These are phyloP conservation scores for Thymelicus acteon DNA, from an alignment of 2,888 invertebrate genomes.

Conservation along the genomic window DNA sequence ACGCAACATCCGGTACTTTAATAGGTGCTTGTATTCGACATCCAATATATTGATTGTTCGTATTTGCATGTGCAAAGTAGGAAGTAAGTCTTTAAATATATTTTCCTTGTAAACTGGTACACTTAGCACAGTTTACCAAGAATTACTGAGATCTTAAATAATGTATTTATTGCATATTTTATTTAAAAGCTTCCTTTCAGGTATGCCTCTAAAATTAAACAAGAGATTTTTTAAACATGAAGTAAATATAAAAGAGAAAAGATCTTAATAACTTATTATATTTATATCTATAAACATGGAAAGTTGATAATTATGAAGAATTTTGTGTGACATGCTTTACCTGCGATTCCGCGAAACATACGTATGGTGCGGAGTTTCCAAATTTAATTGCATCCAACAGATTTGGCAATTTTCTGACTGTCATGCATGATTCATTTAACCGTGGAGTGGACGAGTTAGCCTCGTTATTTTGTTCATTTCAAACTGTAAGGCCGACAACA, in stretches of 20 bases:
- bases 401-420: constrained; percentile 38
- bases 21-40: constrained; percentile 3
- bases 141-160: not conserved
- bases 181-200: too few relatives aligned
- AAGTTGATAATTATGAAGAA: not conserved
- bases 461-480: constrained; percentile 25
- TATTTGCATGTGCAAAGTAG: constrained; percentile 2
- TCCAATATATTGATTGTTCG: constrained; percentile 11
- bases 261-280: not conserved
- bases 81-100: constrained; percentile 1
- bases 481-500: constrained; percentile 15
- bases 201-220: too few relatives aligned
- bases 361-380: constrained; percentile 43
- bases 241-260: not conserved
- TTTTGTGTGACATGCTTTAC: constrained; percentile 2
- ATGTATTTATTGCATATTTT: too few relatives aligned
- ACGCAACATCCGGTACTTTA: constrained; percentile 16
- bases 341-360: constrained; percentile 7
- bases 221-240: too few relatives aligned
- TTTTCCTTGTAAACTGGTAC: not conserved
- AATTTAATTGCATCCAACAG: constrained; percentile 46
- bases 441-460: constrained; percentile 35
- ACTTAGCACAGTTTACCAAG: not conserved
- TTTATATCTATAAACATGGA: not conserved
- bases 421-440: constrained; percentile 36